A percentile compares a stretch with the other conserved stretches of the same genome.
phyloP scores from a whole-genome alignment of 2,797 vertebrate genomes.

The Etheostoma perlongum region DNA sequence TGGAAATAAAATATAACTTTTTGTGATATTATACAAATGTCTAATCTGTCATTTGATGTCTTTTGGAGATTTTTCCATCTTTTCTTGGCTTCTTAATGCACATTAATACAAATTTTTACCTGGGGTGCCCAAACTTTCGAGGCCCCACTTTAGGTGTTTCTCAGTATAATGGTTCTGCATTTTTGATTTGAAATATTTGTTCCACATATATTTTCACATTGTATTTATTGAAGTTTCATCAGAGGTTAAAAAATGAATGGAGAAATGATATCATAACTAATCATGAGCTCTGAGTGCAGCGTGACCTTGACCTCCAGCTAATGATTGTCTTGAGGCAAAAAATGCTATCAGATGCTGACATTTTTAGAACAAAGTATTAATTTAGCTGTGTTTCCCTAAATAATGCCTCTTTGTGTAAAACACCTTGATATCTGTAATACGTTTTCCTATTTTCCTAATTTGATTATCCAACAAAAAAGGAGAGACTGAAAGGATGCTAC shows the following conservation, averaged over 20 bases:
- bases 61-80: no score
- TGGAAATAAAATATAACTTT: no score
- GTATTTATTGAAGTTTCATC: not conserved
- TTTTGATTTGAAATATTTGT: not conserved
- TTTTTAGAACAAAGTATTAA: slow-evolving; percentile 25
- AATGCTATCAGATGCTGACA: not conserved
- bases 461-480: not conserved
- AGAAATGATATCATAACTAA: not conserved
- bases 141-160: no score
- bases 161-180: no score
- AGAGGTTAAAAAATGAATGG: not conserved
- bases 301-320: slow-evolving; percentile 19
- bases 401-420: not conserved
- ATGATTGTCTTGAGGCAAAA: slow-evolving; percentile 28
- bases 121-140: no score
- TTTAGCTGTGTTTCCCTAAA: not conserved
- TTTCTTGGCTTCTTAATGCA: no score
- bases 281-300: not conserved
- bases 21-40: no score
- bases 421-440: not conserved
- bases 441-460: not conserved
- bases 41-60: no score
- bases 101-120: no score
- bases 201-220: not conserved
- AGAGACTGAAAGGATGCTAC: not conserved